phyloP scores from a whole-genome alignment of 2,113 vertebrate genomes.

The Fukomys damarensis region DNA sequence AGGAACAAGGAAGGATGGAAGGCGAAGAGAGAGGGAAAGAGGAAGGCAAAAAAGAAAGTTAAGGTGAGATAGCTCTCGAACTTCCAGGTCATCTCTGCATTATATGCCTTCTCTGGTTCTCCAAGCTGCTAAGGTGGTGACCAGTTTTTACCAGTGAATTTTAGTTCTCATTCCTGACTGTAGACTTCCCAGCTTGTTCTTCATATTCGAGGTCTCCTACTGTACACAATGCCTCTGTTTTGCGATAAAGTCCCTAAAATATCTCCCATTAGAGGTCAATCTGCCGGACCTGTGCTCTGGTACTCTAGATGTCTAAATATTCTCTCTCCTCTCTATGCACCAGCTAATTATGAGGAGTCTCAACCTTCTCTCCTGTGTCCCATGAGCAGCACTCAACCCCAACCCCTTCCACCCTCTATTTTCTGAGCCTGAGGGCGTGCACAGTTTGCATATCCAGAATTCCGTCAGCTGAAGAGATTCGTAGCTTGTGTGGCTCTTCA shows the following conservation, averaged over 20 bases:
- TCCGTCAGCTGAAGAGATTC: neutral
- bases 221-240: neutral
- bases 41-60: neutral
- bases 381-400: neutral
- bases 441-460: neutral
- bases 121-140: neutral
- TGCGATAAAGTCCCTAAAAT: neutral
- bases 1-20: neutral
- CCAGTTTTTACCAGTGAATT: neutral
- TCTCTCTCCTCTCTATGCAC: neutral
- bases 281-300: neutral
- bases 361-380: neutral
- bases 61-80: neutral
- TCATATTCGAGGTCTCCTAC: neutral
- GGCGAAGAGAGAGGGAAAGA: too few relatives aligned
- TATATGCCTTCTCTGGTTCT: neutral
- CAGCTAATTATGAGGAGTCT: neutral
- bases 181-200: neutral
- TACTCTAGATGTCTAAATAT: neutral
- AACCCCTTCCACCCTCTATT: neutral
- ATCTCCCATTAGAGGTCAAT: neutral
- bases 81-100: neutral
- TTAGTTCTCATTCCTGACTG: neutral
- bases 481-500: neutral
- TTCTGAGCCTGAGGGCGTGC: neutral